These are phyloP conservation scores for Pterophyllum scalare DNA, from an alignment of 2,113 vertebrate species.

Conservation along the genomic window DNA sequence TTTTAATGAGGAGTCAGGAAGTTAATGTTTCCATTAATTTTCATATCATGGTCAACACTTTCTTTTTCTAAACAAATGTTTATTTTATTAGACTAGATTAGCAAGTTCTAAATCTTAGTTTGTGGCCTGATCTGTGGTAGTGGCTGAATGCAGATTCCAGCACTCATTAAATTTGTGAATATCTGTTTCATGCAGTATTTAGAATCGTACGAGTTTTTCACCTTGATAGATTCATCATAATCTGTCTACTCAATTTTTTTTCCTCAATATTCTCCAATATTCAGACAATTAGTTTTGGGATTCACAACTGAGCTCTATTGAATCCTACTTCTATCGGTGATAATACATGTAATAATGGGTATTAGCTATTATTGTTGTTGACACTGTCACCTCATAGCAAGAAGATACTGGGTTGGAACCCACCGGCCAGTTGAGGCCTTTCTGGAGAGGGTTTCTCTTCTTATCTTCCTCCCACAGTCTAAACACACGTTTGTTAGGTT, in stretches of 20 bases:
- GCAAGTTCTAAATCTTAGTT: background rate
- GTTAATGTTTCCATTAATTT: background rate
- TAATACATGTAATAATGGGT: background rate
- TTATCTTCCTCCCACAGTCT: background rate
- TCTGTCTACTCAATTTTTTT: too few relatives aligned
- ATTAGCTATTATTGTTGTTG: background rate
- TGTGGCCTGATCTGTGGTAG: constrained; percentile 1
- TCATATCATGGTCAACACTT: background rate
- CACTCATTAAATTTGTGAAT: background rate
- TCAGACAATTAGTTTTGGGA: too few relatives aligned
- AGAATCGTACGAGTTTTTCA: background rate
- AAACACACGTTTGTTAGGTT: background rate
- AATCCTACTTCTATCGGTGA: too few relatives aligned
- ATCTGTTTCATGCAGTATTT: too few relatives aligned
- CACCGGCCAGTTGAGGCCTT: background rate
- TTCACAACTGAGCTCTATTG: too few relatives aligned
- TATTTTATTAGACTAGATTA: background rate
- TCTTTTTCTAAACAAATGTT: background rate
- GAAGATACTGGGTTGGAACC: background rate
- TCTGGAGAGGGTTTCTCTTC: background rate
- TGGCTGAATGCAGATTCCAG: background rate
- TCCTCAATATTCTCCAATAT: too few relatives aligned
- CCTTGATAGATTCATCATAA: background rate
- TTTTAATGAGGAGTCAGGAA: constrained; percentile 2
- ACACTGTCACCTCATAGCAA: too few relatives aligned